Percentiles rank a stretch among this genome's conserved stretches.
These are phyloP conservation scores for Zaprionus ghesquierei DNA, from an alignment of 1,140 invertebrate species.

Conservation along the genomic window DNA sequence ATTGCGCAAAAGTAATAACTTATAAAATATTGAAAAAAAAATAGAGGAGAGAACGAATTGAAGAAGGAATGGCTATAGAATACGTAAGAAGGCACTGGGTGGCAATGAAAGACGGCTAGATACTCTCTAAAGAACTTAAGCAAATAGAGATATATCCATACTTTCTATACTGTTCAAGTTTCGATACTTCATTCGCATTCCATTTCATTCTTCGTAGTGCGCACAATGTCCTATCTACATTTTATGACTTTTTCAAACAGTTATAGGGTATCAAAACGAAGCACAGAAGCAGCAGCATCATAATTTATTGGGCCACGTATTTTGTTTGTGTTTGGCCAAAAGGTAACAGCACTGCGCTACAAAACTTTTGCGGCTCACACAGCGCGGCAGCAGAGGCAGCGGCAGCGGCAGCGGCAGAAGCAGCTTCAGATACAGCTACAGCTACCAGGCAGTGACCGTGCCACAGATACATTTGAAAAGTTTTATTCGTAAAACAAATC, in stretches of 20 bases:
- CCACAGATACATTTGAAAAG: constrained; percentile 65
- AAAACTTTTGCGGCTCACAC: constrained; percentile 58
- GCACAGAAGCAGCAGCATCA: constrained; percentile 33
- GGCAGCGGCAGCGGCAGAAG: constrained; percentile 1
- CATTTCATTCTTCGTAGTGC: no score
- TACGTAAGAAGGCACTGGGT: neutral
- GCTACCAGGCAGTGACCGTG: neutral
- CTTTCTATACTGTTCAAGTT: no score
- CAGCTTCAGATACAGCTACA: constrained; percentile 11
- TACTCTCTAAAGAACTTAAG: neutral
- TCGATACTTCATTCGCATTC: no score
- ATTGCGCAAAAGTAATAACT: constrained; percentile 77
- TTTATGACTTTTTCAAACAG: neutral
- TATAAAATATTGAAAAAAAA: constrained; percentile 67
- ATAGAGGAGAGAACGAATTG: constrained; percentile 22
- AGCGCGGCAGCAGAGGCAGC: constrained; percentile 1
- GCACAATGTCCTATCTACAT: neutral
- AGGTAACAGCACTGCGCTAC: constrained; percentile 58
- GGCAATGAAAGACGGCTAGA: neutral
- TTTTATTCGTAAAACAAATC: constrained; percentile 77
- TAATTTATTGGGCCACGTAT: constrained; percentile 75
- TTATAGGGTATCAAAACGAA: neutral
- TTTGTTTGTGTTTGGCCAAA: constrained; percentile 64
- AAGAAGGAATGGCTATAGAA: constrained; percentile 4
- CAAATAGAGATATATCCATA: no score